A percentile compares a stretch with the other conserved stretches of the same genome.
These are phyloP conservation scores for Momotus momota DNA, from an alignment of 2,797 vertebrate genomes.

Conservation along the genomic window DNA sequence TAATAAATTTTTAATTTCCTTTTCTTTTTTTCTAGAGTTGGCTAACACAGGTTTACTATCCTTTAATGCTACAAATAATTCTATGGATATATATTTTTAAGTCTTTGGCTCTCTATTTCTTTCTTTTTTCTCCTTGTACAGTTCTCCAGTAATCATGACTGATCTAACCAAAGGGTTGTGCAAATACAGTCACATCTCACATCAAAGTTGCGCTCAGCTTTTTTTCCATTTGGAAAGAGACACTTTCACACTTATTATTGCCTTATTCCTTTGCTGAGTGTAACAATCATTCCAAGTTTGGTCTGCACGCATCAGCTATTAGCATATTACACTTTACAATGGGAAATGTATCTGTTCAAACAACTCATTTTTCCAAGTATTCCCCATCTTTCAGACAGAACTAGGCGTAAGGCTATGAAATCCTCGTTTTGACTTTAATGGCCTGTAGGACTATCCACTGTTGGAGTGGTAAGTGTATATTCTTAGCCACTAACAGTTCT, in stretches of 20 bases:
- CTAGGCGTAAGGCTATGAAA: not conserved
- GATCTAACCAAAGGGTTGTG: not conserved
- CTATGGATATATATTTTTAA: not conserved
- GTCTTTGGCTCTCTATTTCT: not conserved
- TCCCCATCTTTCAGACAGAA: not conserved
- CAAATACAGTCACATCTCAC: too few relatives aligned
- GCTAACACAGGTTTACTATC: not conserved
- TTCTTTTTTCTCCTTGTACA: not conserved
- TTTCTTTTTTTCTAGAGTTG: not conserved
- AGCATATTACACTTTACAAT: not conserved
- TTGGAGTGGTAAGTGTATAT: too few relatives aligned
- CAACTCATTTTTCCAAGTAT: too few relatives aligned
- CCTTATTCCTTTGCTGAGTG: not conserved
- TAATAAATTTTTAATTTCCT: not conserved
- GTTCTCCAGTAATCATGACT: not conserved
- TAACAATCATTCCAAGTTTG: not conserved
- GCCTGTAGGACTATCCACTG: not conserved
- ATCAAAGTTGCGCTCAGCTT: not conserved
- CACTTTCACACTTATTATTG: not conserved
- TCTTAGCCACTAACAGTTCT: not conserved
- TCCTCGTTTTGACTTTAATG: not conserved
- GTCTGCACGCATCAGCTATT: not conserved
- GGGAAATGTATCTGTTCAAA: not conserved
- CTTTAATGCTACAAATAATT: not conserved
- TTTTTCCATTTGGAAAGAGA: not conserved